These are phyloP conservation scores for Urocitellus parryii DNA, from an alignment of 2,113 vertebrate genomes.

Conservation along the genomic window DNA sequence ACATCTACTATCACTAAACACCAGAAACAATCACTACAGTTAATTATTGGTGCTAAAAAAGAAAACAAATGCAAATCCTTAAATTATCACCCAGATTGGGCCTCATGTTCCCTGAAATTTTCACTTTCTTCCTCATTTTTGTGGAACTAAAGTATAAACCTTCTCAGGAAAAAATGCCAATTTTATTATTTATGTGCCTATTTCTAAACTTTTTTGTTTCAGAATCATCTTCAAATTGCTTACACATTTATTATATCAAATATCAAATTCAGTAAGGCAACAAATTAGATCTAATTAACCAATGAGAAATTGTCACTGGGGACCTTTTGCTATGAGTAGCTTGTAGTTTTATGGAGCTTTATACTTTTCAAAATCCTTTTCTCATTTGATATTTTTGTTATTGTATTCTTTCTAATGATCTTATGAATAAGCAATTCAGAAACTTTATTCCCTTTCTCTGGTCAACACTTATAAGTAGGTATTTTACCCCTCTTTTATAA, in stretches of 20 bases:
- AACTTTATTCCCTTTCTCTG: background rate
- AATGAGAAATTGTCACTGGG: background rate
- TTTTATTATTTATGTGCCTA: conserved; percentile 41
- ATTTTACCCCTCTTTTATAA: background rate
- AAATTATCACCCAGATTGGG: background rate
- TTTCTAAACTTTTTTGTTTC: background rate
- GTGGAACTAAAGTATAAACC: background rate
- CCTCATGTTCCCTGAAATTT: background rate
- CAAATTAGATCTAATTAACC: conserved; percentile 42
- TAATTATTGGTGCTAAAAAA: conserved; percentile 24
- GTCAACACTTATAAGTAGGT: background rate
- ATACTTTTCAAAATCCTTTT: background rate
- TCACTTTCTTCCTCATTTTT: background rate
- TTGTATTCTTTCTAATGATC: background rate
- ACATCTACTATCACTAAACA: background rate
- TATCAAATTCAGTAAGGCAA: background rate
- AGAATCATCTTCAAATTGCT: background rate
- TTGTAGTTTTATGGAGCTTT: background rate
- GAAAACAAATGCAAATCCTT: background rate
- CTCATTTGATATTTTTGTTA: conserved; percentile 21
- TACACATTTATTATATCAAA: background rate
- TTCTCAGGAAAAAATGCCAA: background rate
- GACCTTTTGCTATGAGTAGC: background rate
- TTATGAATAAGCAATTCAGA: background rate
- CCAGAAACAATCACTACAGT: background rate